A percentile compares a stretch with the other conserved stretches of the same genome.
Evolutionary conservation across 2,113 vertebrate species (phyloP).

Genomic region (Forbesichthys agassizii): DNA sequence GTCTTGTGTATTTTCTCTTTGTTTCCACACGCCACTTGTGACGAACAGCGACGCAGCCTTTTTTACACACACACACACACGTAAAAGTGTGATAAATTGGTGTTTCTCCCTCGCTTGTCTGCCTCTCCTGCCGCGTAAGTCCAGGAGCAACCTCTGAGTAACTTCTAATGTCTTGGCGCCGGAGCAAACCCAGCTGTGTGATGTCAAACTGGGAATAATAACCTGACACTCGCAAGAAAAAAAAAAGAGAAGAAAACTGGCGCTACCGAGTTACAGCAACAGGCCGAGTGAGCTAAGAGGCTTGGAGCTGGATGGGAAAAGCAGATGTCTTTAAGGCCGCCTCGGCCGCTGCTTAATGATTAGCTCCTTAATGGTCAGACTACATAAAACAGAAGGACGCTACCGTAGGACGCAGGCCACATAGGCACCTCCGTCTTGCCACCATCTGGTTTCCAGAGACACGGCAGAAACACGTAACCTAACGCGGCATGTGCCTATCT

Average conservation of each 20-base stretch:
- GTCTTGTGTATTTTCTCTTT: conserved; percentile 11
- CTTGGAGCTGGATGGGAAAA: conserved; percentile 51
- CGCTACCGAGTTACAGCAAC: conserved; percentile 57
- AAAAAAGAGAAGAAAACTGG: conserved; percentile 15
- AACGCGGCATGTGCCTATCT: conserved; percentile 14
- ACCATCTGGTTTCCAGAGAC: conserved; percentile 44
- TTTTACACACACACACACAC: too few relatives aligned
- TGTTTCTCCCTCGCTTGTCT: conserved; percentile 4
- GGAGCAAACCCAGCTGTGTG: conserved; percentile 63
- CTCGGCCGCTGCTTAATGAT: conserved; percentile 60
- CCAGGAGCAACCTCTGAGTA: conserved; percentile 65
- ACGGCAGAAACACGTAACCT: conserved; percentile 12
- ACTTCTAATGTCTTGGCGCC: conserved; percentile 47
- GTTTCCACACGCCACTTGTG: conserved; percentile 24
- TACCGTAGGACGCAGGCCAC: conserved; percentile 45
- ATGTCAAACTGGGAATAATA: conserved; percentile 59
- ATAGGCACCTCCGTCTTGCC: conserved; percentile 24
- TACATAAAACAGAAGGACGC: conserved; percentile 33
- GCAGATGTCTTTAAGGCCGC: conserved; percentile 53
- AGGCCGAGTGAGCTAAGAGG: conserved; percentile 43
- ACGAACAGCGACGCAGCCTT: conserved; percentile 15
- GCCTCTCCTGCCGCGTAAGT: conserved; percentile 39
- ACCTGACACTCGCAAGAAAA: conserved; percentile 32
- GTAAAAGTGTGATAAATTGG: conserved; percentile 43
- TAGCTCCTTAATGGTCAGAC: conserved; percentile 49